Base-by-base conservation (phyloP, 2,888 invertebrate species). In the Nematopogon swammerdamellus region DNA sequence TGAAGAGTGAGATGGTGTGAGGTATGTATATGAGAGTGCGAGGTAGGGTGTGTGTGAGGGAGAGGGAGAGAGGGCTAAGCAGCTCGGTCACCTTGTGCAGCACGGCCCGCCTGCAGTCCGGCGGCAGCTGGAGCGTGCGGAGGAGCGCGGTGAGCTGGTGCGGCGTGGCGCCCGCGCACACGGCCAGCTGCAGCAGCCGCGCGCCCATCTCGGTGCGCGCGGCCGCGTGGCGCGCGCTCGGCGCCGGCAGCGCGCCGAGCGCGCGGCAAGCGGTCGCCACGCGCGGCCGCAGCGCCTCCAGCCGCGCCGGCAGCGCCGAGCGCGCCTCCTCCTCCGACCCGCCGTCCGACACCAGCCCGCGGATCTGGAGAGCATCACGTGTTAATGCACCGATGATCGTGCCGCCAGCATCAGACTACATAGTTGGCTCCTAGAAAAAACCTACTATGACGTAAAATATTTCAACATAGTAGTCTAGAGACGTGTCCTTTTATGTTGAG, bases 161-260 rank as follows among this genome's bases (percentile, higher is more conserved):
- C 16, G 59, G 46, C 66, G 55, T 1, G 63, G 60, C 56, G 0
- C 67, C 68, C 0, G 61, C 68, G 2, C 69, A 69, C 45, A 67
- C 54, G n/a, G 70, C 66, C 51, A 73, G 63, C 58, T 70, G 71
- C 48, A 73, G 62, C 11, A 75, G 59, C 0, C 74, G 63, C 1
- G 66, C 68, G 0, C 74, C 74, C 70, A 75, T 70, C 67, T 77
- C 76, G 0, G 72, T 66, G 14, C 69, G 63, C 0, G 72, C 63
- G 10, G 65, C 64, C 1, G 57, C 48, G n/a, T 54, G 54, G 0
- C 60, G 62, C 0, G 57, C 54, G 0, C 53, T 48, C 70, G 52
- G 64, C 10, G 63, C 58, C 0, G 55, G 51, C 2, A 67, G 56
- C 0, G 59, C 56, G 17, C 52, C 49, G 1, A 74, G 63, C 10